Evolutionary conservation across 1,140 invertebrate species (phyloP).

Genomic region (Ceratina australensis): DNA sequence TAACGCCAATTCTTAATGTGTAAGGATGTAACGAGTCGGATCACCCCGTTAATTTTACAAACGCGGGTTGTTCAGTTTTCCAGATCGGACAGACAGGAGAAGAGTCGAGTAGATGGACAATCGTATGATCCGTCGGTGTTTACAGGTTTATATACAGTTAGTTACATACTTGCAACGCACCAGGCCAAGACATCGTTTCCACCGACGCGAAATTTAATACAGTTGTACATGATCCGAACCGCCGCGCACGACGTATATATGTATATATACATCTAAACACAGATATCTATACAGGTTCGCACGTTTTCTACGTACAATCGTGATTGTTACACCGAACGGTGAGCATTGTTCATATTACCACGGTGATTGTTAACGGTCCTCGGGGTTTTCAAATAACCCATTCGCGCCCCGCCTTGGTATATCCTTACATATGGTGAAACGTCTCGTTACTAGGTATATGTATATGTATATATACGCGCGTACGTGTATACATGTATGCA

Average conservation of each 20-base stretch:
- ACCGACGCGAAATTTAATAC: slow-evolving; percentile 20
- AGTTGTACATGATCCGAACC: slow-evolving; percentile 36
- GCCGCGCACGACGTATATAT: slow-evolving; percentile 47
- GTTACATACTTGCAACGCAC: slow-evolving; percentile 33
- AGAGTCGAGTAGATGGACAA: slow-evolving; percentile 10
- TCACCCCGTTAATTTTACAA: slow-evolving; percentile 37
- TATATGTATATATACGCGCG: slow-evolving; percentile 68
- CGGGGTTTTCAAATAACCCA: slow-evolving; percentile 27
- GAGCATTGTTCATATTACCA: slow-evolving; percentile 59
- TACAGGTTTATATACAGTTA: slow-evolving; percentile 68
- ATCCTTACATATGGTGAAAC: slow-evolving; percentile 73
- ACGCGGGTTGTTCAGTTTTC: slow-evolving; percentile 15
- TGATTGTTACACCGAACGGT: slow-evolving; percentile 51
- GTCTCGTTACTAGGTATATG: slow-evolving; percentile 72
- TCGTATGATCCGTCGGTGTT: slow-evolving; percentile 61
- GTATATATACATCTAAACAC: slow-evolving; percentile 63
- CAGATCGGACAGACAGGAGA: slow-evolving; percentile 28
- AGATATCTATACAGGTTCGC: slow-evolving; percentile 59
- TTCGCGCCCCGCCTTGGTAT: slow-evolving; percentile 61
- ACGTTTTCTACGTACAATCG: slow-evolving; percentile 58
- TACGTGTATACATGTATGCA: slow-evolving; percentile 69
- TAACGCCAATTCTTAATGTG: slow-evolving; percentile 68
- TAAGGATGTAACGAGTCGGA: slow-evolving; percentile 72
- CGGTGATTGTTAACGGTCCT: slow-evolving; percentile 47
- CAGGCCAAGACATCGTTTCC: slow-evolving; percentile 11